Base-by-base conservation (phyloP, 2,113 vertebrate genomes). In the Phrynosoma platyrhinos region DNA sequence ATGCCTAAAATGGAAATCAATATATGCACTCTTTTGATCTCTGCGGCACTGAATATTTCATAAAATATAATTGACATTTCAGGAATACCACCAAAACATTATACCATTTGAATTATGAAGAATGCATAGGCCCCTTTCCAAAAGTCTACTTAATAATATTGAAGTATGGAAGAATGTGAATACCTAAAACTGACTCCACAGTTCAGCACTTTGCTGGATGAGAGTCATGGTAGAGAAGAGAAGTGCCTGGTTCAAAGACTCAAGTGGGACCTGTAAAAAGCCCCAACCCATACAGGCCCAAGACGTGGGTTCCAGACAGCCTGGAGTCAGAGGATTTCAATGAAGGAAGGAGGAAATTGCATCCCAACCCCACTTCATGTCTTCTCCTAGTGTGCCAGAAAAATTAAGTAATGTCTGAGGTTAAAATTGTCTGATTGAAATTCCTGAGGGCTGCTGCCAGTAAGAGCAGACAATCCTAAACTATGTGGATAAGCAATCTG, bases 1-100 rank as follows among this genome's bases (percentile, higher is more conserved):
- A 25, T 88, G 90, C 88, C 74, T 85, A 58, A 87, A 78, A 47
- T 47, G 47, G 47, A 89, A 89, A 92, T 91, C 69, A 52, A 9
- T 52, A 7, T 36, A 13, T 87, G 77, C 52, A 16, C 53, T 83
- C 82, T 84, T 79, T 91, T 85, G 83, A 81, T 93, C 83, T 90
- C 27, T 53, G 4, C 8, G 32, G 2, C 2, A 47, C 53, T 71
- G 21, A 20, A 69, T 83, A 53, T 83, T 82, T 72, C 52, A 83
- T n/a, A 72, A 9, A 83, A 32, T 27, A 53, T 53, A 47, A 72
- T 53, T 53, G 27, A 27, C 42, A 30, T 71, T 71, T 71, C 42
- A 72, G 66, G 66, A 47, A 71, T 30, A 53, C 32, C 64, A 25
- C 58, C n/a, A 66, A 81, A 81, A 40, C 9, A 64, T 62, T 64